A percentile compares a stretch with the other conserved stretches of the same genome.
phyloP scores from a whole-genome alignment of 1,140 invertebrate genomes.

The Centruroides vittatus region DNA sequence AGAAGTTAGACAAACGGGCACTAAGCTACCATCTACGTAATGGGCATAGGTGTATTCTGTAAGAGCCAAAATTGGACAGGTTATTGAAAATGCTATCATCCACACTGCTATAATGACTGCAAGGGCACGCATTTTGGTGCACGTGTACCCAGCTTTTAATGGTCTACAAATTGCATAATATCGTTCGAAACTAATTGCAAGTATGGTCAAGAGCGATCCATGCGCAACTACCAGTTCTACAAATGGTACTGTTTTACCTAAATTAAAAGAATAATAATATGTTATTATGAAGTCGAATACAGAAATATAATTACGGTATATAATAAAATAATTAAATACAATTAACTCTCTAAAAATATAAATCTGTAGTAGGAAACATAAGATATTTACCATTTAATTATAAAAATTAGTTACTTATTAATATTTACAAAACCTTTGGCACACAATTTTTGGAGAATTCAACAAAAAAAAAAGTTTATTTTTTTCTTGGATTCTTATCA shows the following conservation, averaged over 20 bases:
- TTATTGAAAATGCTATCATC: slow-evolving; percentile 65
- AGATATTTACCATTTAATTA: no score
- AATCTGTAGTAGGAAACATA: no score
- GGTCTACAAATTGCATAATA: slow-evolving; percentile 91
- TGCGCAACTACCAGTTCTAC: slow-evolving; percentile 83
- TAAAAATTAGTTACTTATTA: no score
- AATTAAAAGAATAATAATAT: slow-evolving; percentile 2
- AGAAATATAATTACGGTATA: no score
- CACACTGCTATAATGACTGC: slow-evolving; percentile 68
- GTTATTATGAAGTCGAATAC: no score
- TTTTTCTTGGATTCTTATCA: no score
- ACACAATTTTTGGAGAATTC: no score
- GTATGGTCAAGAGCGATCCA: slow-evolving; percentile 81
- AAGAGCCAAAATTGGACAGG: slow-evolving; percentile 34
- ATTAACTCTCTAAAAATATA: no score
- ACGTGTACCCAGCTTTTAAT: slow-evolving; percentile 71
- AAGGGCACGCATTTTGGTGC: slow-evolving; percentile 68
- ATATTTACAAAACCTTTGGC: no score
- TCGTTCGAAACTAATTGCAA: slow-evolving; percentile 70
- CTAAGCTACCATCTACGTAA: slow-evolving; percentile 50
- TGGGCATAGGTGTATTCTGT: slow-evolving; percentile 43
- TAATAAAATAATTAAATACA: no score
- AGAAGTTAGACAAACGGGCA: slow-evolving; percentile 56
- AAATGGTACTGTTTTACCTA: slow-evolving; percentile 59
- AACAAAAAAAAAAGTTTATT: no score